Evolutionary conservation across 2,888 invertebrate species (phyloP).

Genomic region (Caradrina kadenii): DNA sequence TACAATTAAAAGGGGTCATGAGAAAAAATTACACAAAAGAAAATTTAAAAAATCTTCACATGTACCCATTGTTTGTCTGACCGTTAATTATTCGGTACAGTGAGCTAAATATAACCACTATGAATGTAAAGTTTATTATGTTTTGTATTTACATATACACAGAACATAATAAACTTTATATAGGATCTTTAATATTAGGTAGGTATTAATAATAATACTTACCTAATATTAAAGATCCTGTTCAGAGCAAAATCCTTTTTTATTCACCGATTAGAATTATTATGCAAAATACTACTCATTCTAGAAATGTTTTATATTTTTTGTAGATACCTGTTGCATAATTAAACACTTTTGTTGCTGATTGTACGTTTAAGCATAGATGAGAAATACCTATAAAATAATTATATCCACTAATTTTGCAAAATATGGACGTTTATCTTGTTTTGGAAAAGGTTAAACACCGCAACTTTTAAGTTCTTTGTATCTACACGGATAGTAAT

Average conservation of each 20-base stretch:
- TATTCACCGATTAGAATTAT: neutral
- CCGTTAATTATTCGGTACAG: conserved; percentile 25
- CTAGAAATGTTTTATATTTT: neutral
- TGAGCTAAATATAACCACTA: conserved; percentile 3
- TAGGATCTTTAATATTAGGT: neutral
- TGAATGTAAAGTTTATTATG: neutral
- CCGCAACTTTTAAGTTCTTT: neutral
- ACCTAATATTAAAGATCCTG: neutral
- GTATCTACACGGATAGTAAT: conserved; percentile 33
- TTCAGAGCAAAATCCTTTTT: neutral
- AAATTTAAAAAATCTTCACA: conserved; percentile 45
- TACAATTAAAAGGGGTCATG: conserved; percentile 19
- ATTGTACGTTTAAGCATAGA: neutral
- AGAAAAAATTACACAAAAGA: conserved; percentile 43
- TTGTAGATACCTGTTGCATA: neutral
- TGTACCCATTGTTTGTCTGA: conserved; percentile 35
- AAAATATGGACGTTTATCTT: neutral
- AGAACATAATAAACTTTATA: too few relatives aligned
- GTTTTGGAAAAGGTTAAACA: conserved; percentile 10
- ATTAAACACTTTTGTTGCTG: neutral
- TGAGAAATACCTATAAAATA: conserved; percentile 3
- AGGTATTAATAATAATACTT: neutral
- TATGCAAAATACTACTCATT: neutral
- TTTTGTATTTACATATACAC: too few relatives aligned
- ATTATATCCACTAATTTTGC: conserved; percentile 8